These are phyloP conservation scores for Beaufortia kweichowensis DNA, from an alignment of 2,113 vertebrate species.

Conservation along the genomic window DNA sequence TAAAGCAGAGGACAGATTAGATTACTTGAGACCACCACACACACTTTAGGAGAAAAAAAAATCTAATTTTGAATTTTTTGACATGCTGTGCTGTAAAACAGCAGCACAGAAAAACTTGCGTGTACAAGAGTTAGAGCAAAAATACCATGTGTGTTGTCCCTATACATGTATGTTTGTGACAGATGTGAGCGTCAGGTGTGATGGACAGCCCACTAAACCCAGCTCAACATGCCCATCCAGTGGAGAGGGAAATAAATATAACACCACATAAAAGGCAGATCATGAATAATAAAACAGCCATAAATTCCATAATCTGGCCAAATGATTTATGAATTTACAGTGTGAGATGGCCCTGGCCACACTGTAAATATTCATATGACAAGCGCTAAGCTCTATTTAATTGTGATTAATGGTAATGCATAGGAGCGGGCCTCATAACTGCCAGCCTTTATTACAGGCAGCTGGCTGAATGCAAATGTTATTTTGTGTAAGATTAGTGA, in stretches of 20 bases:
- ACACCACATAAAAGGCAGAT: conserved; percentile 75
- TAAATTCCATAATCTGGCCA: conserved; percentile 71
- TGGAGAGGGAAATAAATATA: conserved; percentile 74
- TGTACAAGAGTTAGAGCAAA: conserved; percentile 18
- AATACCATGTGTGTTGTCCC: conserved; percentile 4
- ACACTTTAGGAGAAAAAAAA: conserved; percentile 20
- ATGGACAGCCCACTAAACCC: conserved; percentile 52
- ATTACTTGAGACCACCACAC: conserved; percentile 6
- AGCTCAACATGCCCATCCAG: conserved; percentile 60
- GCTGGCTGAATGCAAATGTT: conserved; percentile 68
- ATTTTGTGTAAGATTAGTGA: conserved; percentile 63
- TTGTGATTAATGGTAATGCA: conserved; percentile 77
- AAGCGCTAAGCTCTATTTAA: conserved; percentile 70
- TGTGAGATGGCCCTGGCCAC: conserved; percentile 65
- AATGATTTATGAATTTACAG: conserved; percentile 78
- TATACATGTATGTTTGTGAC: too few species aligned
- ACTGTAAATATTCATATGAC: conserved; percentile 68
- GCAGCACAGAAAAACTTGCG: conserved; percentile 9
- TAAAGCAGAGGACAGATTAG: background rate
- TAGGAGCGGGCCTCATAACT: conserved; percentile 57
- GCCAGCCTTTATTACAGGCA: conserved; percentile 61
- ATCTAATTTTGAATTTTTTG: conserved; percentile 27
- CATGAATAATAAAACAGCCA: conserved; percentile 82
- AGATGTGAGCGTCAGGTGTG: conserved; percentile 43
- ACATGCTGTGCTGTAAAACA: conserved; percentile 31